These are phyloP conservation scores for Drosophila siamana DNA, from an alignment of 2,888 invertebrate genomes.

Conservation along the genomic window DNA sequence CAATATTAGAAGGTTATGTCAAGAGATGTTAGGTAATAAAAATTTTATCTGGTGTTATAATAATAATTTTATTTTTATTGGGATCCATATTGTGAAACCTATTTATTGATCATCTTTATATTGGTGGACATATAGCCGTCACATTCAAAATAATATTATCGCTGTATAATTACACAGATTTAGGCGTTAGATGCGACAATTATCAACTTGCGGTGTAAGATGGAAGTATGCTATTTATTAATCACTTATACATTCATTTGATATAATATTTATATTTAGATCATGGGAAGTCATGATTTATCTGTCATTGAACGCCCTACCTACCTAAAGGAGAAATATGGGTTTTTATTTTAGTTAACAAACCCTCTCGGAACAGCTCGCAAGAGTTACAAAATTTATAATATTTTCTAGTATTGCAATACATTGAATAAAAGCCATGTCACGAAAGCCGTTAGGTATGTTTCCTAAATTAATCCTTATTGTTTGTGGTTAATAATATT, in stretches of 20 bases:
- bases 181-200: too few relatives aligned
- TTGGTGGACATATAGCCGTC: too few relatives aligned
- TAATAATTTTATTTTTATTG: not conserved
- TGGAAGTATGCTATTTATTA: too few relatives aligned
- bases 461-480: not conserved
- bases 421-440: conserved; percentile 4
- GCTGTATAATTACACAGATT: too few relatives aligned
- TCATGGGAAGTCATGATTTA: conserved; percentile 1
- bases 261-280: too few relatives aligned
- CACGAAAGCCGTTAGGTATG: conserved; percentile 1
- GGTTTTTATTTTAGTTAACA: conserved; percentile 1
- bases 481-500: not conserved
- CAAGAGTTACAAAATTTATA: conserved; percentile 11
- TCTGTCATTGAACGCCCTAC: not conserved
- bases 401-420: conserved; percentile 22
- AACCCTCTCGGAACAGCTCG: conserved; percentile 11
- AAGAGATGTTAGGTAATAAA: conserved; percentile 7
- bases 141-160: too few relatives aligned
- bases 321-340: not conserved
- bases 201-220: too few relatives aligned
- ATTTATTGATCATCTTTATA: too few relatives aligned
- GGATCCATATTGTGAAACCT: not conserved
- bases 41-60: conserved; percentile 8
- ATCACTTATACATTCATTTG: too few relatives aligned
- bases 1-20: conserved; percentile 68